Percentiles rank a stretch among this genome's conserved stretches.
Evolutionary conservation across 2,797 vertebrate genomes (phyloP).

Genomic region (Hozukius guyotensis): DNA sequence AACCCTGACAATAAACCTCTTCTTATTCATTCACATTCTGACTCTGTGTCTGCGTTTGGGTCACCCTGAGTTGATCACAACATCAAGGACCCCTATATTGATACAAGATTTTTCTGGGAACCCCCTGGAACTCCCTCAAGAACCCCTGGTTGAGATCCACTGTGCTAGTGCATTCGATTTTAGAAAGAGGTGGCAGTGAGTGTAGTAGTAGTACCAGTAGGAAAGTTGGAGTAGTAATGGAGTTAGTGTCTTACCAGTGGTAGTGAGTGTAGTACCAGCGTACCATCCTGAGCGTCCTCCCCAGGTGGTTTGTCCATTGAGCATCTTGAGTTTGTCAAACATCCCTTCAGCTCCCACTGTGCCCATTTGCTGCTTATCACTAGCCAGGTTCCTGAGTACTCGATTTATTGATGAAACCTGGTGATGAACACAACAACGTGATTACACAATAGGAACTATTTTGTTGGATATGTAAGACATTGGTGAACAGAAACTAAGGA

Average conservation of each 20-base stretch:
- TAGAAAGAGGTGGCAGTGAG: neutral
- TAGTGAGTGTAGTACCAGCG: conserved; percentile 89
- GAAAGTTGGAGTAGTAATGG: neutral
- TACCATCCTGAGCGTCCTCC: conserved; percentile 95
- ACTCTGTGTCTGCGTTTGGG: too few species aligned
- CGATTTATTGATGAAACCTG: conserved; percentile 99
- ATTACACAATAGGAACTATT: neutral
- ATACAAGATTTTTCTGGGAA: too few species aligned
- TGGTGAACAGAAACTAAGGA: neutral
- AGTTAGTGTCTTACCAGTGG: conserved; percentile 84
- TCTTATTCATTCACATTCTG: too few species aligned
- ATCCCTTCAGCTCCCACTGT: conserved; percentile 95
- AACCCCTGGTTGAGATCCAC: neutral
- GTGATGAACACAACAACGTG: conserved; percentile 48
- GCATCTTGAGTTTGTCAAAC: conserved; percentile 99
- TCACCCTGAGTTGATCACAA: too few species aligned
- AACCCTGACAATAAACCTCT: too few species aligned
- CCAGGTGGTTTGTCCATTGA: conserved; percentile 94
- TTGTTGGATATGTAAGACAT: neutral
- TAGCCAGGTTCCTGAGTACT: conserved; percentile 98
- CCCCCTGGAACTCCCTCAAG: too few species aligned
- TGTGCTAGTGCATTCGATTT: neutral
- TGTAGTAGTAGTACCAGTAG: neutral
- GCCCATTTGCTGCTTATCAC: conserved; percentile 98
- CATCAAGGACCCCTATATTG: too few species aligned